Evolutionary conservation across 2,113 vertebrate species (phyloP), one percentile per base, ranked within the genome.

Genomic region (Meriones unguiculatus): DNA sequence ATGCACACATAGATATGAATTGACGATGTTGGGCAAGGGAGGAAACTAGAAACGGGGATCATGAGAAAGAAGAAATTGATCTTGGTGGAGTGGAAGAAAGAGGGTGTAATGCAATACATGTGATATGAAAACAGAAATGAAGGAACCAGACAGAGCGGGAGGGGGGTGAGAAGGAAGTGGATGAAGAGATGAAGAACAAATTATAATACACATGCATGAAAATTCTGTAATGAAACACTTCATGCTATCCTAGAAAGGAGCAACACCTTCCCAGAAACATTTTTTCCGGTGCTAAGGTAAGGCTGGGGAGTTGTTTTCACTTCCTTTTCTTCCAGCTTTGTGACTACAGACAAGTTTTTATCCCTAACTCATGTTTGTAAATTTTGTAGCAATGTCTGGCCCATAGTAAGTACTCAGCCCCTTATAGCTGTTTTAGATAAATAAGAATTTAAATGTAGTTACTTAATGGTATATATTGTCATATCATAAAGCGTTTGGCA

Each of bases 301-400:
- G 80, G 41, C 20, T 57, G 88, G 30, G 46, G 59, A 24, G 50
- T 65, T 89, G 3, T 78, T 18, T 57, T 76, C 20, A 13, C 57
- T 67, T 6, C 32, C 8, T 10, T 70, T 59, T 69, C 20, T 46
- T 14, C 11, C 73, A 28, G 32, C 70, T 91, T 84, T 77, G 50
- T 77, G n/a, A 81, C 46, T 28, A 20, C 41, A 64, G 46, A 12
- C 32, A 84, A 69, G 22, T 91, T 77, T 87, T 87, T 84, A 89
- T 87, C 41, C 25, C 89, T 82, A 41, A 78, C 30, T 52, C 32
- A 25, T 38, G 17, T 46, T 46, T 65, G 50, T 81, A 50, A 92
- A 90, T 89, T 89, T 82, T 91, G 50, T 87, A 91, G 86, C 93
- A 52, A 25, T 84, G 78, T 75, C 90, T 95, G 91, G 32, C 38